These are phyloP conservation scores for Megaustenia siamemsis DNA, from an alignment of 2,888 invertebrate species.

Conservation along the genomic window DNA sequence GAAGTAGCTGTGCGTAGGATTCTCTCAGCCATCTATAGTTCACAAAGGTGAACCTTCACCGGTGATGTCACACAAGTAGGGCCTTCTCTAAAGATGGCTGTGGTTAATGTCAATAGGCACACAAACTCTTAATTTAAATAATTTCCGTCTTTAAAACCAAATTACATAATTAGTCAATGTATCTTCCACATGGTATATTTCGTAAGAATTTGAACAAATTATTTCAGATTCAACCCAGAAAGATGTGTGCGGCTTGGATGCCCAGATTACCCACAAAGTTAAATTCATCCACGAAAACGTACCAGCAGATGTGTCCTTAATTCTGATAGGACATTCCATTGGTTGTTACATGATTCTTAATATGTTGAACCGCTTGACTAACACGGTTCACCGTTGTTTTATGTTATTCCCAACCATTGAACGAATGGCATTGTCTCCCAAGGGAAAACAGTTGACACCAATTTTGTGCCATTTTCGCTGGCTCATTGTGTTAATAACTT, in stretches of 20 bases:
- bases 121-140: no score
- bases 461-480: constrained; percentile 82
- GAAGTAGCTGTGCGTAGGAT: no score
- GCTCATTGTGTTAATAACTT: constrained; percentile 72
- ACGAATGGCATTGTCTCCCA: constrained; percentile 87
- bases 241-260: constrained; percentile 83
- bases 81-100: no score
- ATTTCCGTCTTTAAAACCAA: no score
- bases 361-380: constrained; percentile 82
- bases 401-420: constrained; percentile 93
- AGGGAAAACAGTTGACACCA: constrained; percentile 86
- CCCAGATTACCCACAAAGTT: constrained; percentile 90
- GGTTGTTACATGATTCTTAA: constrained; percentile 91
- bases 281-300: constrained; percentile 88
- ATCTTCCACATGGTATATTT: no score
- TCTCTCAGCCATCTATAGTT: no score
- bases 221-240: constrained; percentile 63
- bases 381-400: constrained; percentile 81
- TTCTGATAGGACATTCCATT: constrained; percentile 94
- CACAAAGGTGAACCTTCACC: no score
- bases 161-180: no score
- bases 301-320: constrained; percentile 85
- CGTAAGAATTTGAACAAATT: no score
- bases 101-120: no score
- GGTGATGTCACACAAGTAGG: no score